These are phyloP conservation scores for Actenoides hombroni DNA, from an alignment of 2,113 vertebrate genomes.

Conservation along the genomic window DNA sequence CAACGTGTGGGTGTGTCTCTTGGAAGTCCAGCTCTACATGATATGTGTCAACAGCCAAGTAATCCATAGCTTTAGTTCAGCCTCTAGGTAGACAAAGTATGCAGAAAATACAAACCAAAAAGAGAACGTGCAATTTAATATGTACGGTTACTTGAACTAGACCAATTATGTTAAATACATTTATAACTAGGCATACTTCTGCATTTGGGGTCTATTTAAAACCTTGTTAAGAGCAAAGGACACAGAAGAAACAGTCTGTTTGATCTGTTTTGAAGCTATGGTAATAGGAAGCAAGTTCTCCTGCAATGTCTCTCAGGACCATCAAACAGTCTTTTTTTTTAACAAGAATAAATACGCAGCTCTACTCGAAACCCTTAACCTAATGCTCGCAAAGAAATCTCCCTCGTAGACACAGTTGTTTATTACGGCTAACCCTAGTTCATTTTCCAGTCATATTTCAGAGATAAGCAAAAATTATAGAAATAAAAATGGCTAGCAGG, in stretches of 20 bases:
- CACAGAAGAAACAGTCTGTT: slow-evolving; percentile 15
- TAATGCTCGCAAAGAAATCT: not conserved
- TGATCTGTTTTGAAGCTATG: slow-evolving; percentile 23
- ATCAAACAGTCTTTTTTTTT: not conserved
- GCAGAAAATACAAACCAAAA: not conserved
- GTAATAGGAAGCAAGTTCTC: slow-evolving; percentile 13
- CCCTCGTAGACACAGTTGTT: not conserved
- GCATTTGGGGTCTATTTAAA: slow-evolving; percentile 6
- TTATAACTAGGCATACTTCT: slow-evolving; percentile 12
- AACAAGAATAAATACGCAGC: not conserved
- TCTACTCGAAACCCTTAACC: not conserved
- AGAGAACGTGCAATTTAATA: not conserved
- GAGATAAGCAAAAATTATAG: slow-evolving; percentile 33
- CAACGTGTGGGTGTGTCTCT: rapidly evolving
- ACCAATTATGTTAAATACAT: not conserved
- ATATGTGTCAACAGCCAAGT: not conserved
- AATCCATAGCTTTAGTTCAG: not conserved
- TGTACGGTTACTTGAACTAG: not conserved
- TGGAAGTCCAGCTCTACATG: not conserved
- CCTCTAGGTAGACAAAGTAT: not conserved
- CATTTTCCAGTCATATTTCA: slow-evolving; percentile 30
- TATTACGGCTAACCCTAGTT: not conserved
- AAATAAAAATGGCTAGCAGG: slow-evolving; percentile 10
- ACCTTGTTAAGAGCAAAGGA: slow-evolving; percentile 16
- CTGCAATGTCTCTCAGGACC: not conserved